Percentiles rank a stretch among this genome's conserved stretches.
Conservation (phyloP, 1,140 invertebrate species). For the Drosophila obscura region DNA sequence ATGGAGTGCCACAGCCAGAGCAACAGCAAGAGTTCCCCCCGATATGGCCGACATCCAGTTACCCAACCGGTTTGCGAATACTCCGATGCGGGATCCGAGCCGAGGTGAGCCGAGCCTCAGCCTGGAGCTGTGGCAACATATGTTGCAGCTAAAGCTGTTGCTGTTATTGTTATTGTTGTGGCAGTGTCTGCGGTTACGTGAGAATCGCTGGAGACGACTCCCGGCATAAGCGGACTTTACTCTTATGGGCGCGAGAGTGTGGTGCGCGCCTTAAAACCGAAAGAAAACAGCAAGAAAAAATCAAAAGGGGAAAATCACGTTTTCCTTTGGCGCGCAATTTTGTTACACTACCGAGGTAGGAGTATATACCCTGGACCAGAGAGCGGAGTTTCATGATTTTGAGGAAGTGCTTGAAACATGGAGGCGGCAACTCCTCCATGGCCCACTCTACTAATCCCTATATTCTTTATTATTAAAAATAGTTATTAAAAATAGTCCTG, state of each 20-base stretch:
- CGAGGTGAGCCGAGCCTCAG: neutral
- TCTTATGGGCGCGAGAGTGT: constrained; percentile 59
- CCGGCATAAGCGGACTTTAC: constrained; percentile 28
- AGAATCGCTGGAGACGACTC: constrained; percentile 56
- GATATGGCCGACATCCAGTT: constrained; percentile 36
- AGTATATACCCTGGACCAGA: too few relatives aligned
- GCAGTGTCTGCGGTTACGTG: constrained; percentile 59
- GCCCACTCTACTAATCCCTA: too few relatives aligned
- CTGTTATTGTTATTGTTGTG: constrained; percentile 30
- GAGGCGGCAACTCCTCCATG: too few relatives aligned
- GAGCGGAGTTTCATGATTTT: constrained; percentile 9
- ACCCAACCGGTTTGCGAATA: constrained; percentile 53
- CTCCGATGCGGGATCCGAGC: constrained; percentile 4
- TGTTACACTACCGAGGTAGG: constrained; percentile 38
- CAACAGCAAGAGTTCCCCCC: constrained; percentile 26
- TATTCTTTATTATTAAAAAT: too few relatives aligned
- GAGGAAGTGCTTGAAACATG: too few relatives aligned
- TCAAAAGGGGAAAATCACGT: constrained; percentile 78
- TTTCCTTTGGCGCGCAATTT: constrained; percentile 73
- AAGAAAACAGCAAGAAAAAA: constrained; percentile 16
- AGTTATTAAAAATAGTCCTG: too few relatives aligned
- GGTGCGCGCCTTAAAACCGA: constrained; percentile 42
- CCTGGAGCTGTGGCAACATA: constrained; percentile 52
- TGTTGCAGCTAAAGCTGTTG: constrained; percentile 34
- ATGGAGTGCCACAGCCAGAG: constrained; percentile 33